Evolutionary conservation across 2,888 invertebrate species (phyloP), one percentile per base, ranked within the genome.

Genomic region (Netelia inedita): DNA sequence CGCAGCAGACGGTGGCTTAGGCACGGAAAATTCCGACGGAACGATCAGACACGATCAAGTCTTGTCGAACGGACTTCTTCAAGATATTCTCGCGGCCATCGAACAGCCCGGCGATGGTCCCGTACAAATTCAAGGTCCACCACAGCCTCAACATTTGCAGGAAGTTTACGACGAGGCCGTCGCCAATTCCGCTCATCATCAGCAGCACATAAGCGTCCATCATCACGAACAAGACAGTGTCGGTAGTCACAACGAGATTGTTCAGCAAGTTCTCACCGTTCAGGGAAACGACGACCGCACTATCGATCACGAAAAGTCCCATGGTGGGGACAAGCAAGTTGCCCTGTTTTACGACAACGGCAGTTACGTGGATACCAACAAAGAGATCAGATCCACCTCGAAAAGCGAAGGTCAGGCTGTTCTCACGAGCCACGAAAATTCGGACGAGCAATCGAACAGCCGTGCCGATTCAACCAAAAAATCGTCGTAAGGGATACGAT

Each of bases 71-170:
- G 97, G 97, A 1, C 94, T 98, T 0, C 92, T 98, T 1, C 97
- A 97, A 91, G 97, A 97, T 73, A 97, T 98, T 79, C 92, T 98
- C 1, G 96, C 97, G 84, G 98, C 97, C 0, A 97, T 98, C 68
- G 98, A 98, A 90, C 96, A 97, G 86, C 97, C 97, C 0, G 90
- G 89, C 5, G 86, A 86, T 1, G 91, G 90, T 8, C 89, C 87
- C 0, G 82, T 92, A 23, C 89, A 91, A 76, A 81, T 92, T 43
- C 91, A 93, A 82, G 90, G 89, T 9, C 69, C 83, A 1, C 88
- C 89, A 0, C 90, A 91, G 74, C 85, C 86, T 14, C 92, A 92
- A 66, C 85, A 86, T 0, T 63, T 89, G 68, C 87, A 90, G 73
- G 86, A 91, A 82, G 87, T 87, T 53, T 89, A 90, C 86, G 85